A percentile compares a stretch with the other conserved stretches of the same genome.
Evolutionary conservation across 2,888 invertebrate species (phyloP).

Genomic region (Leucophora obtusa): DNA sequence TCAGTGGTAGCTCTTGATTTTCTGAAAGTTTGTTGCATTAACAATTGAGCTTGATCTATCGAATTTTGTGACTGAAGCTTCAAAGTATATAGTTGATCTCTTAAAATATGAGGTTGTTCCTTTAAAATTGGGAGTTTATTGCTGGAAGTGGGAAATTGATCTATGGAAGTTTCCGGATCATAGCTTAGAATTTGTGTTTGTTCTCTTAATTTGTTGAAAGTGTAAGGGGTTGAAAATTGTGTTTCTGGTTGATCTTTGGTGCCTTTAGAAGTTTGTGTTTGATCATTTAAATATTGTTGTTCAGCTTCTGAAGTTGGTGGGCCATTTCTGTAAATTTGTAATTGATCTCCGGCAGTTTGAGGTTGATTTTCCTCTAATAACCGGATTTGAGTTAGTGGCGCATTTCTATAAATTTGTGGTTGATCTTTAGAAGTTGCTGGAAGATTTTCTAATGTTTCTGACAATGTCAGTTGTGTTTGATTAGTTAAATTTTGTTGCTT

Average conservation of each 20-base stretch:
- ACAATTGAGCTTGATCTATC: too few species aligned
- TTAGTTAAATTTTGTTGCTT: background rate
- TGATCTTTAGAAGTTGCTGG: background rate
- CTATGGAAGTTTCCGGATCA: too few species aligned
- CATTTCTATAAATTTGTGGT: background rate
- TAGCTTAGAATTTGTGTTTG: too few species aligned
- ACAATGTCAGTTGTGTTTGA: too few species aligned
- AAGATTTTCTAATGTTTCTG: background rate
- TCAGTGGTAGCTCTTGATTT: too few species aligned
- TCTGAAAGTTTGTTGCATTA: too few species aligned
- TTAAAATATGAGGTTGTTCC: background rate
- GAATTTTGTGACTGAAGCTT: too few species aligned
- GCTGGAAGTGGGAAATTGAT: too few species aligned
- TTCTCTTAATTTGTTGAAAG: too few species aligned
- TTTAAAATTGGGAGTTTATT: background rate
- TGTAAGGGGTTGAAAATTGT: too few species aligned
- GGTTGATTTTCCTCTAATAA: background rate
- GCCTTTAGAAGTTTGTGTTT: background rate
- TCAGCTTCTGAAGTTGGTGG: too few species aligned
- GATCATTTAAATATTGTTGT: background rate
- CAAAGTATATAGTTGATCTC: too few species aligned
- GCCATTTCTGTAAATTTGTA: background rate
- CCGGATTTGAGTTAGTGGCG: background rate
- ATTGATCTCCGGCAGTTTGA: background rate
- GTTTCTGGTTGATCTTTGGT: background rate